These are phyloP conservation scores for Maconellicoccus hirsutus DNA, from an alignment of 1,140 invertebrate species.

Conservation along the genomic window DNA sequence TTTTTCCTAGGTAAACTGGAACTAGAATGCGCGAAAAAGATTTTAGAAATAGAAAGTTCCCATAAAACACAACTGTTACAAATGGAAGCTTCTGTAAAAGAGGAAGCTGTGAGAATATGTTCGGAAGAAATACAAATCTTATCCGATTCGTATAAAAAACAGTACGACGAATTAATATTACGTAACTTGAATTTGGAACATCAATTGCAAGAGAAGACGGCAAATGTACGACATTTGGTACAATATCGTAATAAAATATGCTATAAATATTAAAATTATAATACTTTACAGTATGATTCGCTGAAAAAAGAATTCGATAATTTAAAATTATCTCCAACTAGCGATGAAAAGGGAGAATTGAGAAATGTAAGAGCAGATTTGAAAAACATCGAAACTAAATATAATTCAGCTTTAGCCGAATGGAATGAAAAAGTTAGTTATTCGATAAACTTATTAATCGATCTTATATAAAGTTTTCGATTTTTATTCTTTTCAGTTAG, in stretches of 20 bases:
- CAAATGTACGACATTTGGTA: no score
- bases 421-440: not conserved
- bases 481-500: not conserved
- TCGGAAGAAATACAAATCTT: not conserved
- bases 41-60: not conserved
- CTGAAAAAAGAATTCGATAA: no score
- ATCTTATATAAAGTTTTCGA: not conserved
- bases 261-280: no score
- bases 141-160: not conserved
- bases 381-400: not conserved
- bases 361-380: not conserved
- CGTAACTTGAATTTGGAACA: no score
- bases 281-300: no score
- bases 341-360: no score
- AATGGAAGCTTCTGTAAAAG: not conserved
- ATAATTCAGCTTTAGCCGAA: not conserved
- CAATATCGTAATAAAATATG: no score
- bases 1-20: constrained; percentile 1
- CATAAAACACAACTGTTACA: not conserved
- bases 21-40: not conserved
- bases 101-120: not conserved
- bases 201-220: no score
- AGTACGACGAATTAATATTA: no score
- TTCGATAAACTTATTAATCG: no score
- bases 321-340: no score